These are phyloP conservation scores for Monochamus alternatus DNA, from an alignment of 2,888 invertebrate genomes.

Conservation along the genomic window DNA sequence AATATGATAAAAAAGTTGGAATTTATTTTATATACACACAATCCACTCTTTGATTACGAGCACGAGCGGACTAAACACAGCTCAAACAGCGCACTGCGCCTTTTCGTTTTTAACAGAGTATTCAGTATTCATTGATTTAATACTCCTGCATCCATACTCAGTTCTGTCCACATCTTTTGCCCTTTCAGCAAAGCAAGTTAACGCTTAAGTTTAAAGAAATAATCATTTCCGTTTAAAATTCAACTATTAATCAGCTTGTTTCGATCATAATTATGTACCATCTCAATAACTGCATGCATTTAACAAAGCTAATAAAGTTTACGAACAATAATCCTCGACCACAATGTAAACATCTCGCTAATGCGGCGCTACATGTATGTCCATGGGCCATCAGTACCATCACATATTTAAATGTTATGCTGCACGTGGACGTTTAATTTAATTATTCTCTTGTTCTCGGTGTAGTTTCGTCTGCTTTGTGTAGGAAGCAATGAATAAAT, in stretches of 20 bases:
- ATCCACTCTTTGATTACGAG: too few relatives aligned
- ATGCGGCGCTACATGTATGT: slow-evolving; percentile 15
- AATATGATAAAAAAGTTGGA: too few relatives aligned
- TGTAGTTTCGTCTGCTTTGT: slow-evolving; percentile 47
- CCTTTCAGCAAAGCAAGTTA: too few relatives aligned
- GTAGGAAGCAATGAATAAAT: slow-evolving; percentile 42
- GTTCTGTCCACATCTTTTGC: too few relatives aligned
- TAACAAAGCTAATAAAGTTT: not conserved
- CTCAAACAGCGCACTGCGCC: too few relatives aligned
- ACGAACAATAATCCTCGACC: slow-evolving; percentile 4
- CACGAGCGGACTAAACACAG: too few relatives aligned
- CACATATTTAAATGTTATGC: slow-evolving; percentile 43
- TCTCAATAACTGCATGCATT: slow-evolving; percentile 5
- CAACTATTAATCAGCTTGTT: not conserved
- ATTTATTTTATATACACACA: too few relatives aligned
- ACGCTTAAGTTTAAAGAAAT: too few relatives aligned
- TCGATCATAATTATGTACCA: not conserved
- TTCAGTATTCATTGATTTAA: too few relatives aligned
- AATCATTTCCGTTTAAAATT: too few relatives aligned
- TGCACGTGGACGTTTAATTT: slow-evolving; percentile 46
- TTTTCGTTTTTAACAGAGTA: too few relatives aligned
- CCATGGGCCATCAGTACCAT: slow-evolving; percentile 27
- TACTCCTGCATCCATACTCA: too few relatives aligned
- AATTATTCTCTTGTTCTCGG: slow-evolving; percentile 47
- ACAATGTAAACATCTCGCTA: slow-evolving; percentile 19